These are phyloP conservation scores for Leistus spinibarbis DNA, from an alignment of 2,888 invertebrate species.

Conservation along the genomic window DNA sequence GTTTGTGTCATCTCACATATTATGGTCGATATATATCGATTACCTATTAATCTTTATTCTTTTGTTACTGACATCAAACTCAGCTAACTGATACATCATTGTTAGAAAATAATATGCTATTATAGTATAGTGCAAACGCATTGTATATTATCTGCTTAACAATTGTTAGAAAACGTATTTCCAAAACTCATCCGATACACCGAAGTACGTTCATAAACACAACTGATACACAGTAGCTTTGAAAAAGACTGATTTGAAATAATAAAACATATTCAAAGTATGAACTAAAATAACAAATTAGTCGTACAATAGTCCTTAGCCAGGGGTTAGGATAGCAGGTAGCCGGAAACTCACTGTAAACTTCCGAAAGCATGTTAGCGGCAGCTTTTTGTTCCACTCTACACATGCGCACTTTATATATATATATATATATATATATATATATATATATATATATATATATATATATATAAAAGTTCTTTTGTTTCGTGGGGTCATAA, in stretches of 20 bases:
- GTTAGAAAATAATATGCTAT: background rate
- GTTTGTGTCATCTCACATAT: background rate
- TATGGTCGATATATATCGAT: background rate
- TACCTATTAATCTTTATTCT: background rate
- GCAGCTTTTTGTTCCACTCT: background rate
- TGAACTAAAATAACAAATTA: too few relatives aligned
- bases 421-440: too few relatives aligned
- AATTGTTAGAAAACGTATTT: background rate
- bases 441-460: too few relatives aligned
- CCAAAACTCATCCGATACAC: background rate
- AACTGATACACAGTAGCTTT: too few relatives aligned
- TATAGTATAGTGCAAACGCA: background rate
- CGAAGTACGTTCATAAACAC: too few relatives aligned
- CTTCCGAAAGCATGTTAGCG: constrained; percentile 18
- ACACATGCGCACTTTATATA: constrained; percentile 21
- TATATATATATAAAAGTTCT: too few relatives aligned
- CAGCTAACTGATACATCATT: background rate
- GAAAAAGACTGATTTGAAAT: too few relatives aligned
- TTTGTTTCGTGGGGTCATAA: constrained; percentile 25
- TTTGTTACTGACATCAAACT: background rate
- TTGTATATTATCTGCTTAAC: background rate
- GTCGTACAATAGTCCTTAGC: background rate
- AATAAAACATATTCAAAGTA: too few relatives aligned
- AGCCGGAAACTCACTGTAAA: constrained; percentile 2
- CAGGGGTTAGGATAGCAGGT: background rate